Conservation (phyloP, 2,113 vertebrate genomes). For the Chrysochloris asiatica region DNA sequence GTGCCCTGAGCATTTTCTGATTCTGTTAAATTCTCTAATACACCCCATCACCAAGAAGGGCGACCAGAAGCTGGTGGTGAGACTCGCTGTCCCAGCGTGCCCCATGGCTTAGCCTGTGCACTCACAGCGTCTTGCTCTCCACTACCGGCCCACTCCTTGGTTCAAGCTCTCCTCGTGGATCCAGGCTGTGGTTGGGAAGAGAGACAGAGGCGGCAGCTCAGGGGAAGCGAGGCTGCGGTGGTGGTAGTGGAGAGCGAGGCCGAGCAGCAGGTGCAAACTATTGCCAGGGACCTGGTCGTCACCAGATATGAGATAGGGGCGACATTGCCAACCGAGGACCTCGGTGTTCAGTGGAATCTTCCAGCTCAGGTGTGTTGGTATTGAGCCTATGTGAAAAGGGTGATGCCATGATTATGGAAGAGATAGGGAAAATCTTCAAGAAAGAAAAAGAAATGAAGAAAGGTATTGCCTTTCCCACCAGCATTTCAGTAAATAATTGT, state of each 20-base stretch:
- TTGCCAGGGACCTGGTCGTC: conserved; percentile 93
- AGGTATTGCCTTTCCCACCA: conserved; percentile 95
- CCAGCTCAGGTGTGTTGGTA: conserved; percentile 86
- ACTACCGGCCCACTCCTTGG: background rate
- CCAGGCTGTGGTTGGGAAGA: background rate
- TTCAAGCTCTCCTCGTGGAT: no score
- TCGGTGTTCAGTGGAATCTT: conserved; percentile 86
- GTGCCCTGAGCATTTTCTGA: no score
- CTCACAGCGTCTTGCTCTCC: no score
- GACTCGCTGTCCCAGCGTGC: no score
- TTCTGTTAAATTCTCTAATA: no score
- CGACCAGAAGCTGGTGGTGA: no score
- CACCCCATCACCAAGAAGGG: no score
- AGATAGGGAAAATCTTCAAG: conserved; percentile 94
- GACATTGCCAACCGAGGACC: conserved; percentile 92
- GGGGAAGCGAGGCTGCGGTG: conserved; percentile 41
- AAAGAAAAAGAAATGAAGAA: conserved; percentile 97
- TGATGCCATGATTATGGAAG: conserved; percentile 90
- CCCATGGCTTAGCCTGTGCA: no score
- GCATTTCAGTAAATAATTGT: conserved; percentile 94
- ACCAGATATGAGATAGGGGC: conserved; percentile 94
- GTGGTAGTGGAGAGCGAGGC: conserved; percentile 92
- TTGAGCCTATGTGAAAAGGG: conserved; percentile 92
- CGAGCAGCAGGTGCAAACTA: conserved; percentile 91
- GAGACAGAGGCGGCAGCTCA: conserved; percentile 34